These are phyloP conservation scores for Vicugna pacos DNA, from an alignment of 2,113 vertebrate species.

Conservation along the genomic window DNA sequence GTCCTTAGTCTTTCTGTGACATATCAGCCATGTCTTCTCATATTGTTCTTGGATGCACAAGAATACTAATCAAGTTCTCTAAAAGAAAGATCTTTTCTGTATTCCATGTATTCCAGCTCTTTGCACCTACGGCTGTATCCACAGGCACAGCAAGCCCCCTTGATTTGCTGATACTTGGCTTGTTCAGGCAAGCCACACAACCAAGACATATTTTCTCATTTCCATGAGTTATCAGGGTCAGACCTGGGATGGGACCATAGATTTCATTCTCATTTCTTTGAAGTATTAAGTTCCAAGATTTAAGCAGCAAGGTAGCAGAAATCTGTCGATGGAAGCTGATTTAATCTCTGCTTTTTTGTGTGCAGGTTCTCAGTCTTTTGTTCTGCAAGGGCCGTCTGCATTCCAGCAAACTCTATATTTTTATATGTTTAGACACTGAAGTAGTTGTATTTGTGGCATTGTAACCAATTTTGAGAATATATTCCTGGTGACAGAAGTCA, in stretches of 20 bases:
- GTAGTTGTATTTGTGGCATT: background rate
- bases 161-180: background rate
- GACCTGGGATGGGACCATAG: background rate
- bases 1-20: background rate
- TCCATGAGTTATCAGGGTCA: background rate
- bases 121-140: background rate
- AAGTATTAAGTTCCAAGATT: background rate
- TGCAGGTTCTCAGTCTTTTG: background rate
- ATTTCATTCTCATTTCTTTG: slow-evolving; percentile 38
- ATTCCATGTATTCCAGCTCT: background rate
- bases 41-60: background rate
- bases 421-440: background rate
- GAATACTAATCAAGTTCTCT: background rate
- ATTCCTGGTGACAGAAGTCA: background rate
- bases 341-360: background rate
- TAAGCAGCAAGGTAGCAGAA: background rate
- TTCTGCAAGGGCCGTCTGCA: background rate
- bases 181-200: background rate
- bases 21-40: background rate
- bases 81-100: background rate
- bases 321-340: background rate
- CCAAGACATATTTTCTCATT: background rate
- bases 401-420: background rate
- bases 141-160: background rate
- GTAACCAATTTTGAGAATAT: background rate